Evolutionary conservation across 2,888 invertebrate species (phyloP).

Genomic region (Campoletis raptor): DNA sequence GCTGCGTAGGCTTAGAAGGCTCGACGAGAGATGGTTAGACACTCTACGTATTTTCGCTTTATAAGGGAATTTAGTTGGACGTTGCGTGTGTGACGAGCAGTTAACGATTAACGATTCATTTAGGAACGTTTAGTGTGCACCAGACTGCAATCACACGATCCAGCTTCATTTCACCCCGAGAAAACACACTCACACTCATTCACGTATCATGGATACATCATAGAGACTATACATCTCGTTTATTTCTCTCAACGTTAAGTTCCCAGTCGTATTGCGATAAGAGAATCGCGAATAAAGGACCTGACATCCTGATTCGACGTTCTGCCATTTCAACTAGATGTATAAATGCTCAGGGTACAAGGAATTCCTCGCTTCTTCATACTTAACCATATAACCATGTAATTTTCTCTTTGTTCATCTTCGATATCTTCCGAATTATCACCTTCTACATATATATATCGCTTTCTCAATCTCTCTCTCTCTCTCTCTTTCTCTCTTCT

Average conservation of each 20-base stretch:
- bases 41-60: conserved; percentile 82
- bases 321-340: conserved; percentile 53
- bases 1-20: conserved; percentile 74
- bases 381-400: conserved; percentile 46
- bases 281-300: conserved; percentile 44
- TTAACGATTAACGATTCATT: conserved; percentile 85
- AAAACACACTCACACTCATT: background rate
- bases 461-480: conserved; percentile 69
- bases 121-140: conserved; percentile 81
- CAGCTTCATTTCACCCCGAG: conserved; percentile 59
- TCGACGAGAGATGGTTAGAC: conserved; percentile 52
- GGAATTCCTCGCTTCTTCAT: conserved; percentile 68
- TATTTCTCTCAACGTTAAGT: conserved; percentile 48
- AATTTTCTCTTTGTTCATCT: conserved; percentile 44
- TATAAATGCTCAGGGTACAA: conserved; percentile 65
- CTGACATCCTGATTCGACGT: conserved; percentile 58
- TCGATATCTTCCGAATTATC: conserved; percentile 15
- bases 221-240: conserved; percentile 30
- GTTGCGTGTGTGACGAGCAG: conserved; percentile 75
- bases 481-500: conserved; percentile 18
- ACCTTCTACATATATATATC: conserved; percentile 31
- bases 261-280: conserved; percentile 54
- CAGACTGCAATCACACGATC: conserved; percentile 48
- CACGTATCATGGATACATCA: background rate
- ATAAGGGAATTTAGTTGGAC: conserved; percentile 77